Conservation (phyloP, 2,113 vertebrate genomes). For the Callaeas wilsoni region DNA sequence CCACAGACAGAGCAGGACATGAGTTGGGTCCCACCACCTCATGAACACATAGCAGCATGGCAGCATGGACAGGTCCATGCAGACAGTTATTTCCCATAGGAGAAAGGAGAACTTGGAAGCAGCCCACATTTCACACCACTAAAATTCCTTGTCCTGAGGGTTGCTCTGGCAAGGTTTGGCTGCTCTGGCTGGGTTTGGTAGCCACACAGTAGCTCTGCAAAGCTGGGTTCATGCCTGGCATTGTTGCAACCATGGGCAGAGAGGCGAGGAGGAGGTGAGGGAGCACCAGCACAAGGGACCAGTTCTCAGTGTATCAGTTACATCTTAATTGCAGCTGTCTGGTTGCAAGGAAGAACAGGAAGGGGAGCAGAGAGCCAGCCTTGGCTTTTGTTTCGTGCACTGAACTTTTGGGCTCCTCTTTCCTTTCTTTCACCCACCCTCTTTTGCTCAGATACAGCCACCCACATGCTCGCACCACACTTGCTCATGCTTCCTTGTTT, state of each 20-base stretch:
- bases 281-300: accelerated
- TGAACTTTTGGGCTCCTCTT: background rate
- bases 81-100: background rate
- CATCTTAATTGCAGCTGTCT: slow-evolving; percentile 32
- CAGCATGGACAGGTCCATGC: background rate
- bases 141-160: background rate
- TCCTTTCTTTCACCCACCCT: background rate
- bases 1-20: background rate
- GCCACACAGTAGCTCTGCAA: background rate
- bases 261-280: background rate
- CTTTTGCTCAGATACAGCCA: background rate
- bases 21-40: accelerated
- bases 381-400: background rate
- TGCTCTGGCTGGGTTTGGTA: background rate
- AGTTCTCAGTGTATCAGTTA: background rate
- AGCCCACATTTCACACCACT: background rate
- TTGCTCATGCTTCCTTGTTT: background rate
- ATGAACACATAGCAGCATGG: accelerated
- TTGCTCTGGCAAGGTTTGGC: background rate
- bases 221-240: background rate
- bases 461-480: background rate
- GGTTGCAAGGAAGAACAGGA: background rate
- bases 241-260: background rate
- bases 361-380: background rate
- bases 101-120: background rate